Evolutionary conservation across 2,797 vertebrate species (phyloP).

Genomic region (Microctenopoma lineatum): DNA sequence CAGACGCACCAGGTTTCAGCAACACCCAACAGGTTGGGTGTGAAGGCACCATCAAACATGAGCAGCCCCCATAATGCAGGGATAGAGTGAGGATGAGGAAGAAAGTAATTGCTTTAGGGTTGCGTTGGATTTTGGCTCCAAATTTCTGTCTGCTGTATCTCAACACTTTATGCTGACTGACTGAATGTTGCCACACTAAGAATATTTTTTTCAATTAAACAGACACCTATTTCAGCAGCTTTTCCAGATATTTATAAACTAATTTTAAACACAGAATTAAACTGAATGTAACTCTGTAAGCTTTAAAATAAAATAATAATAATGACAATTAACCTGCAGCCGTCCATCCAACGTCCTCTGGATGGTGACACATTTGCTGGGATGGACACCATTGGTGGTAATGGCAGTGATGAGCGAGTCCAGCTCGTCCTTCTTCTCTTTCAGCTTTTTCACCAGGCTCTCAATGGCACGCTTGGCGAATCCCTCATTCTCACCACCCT

Average conservation of each 20-base stretch:
- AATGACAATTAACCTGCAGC: constrained; percentile 78
- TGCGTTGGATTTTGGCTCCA: not conserved
- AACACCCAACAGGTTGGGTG: too few relatives aligned
- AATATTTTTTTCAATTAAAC: not conserved
- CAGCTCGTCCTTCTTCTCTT: constrained; percentile 89
- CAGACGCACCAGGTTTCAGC: too few relatives aligned
- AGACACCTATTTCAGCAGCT: not conserved
- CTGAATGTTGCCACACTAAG: not conserved
- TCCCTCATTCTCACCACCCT: constrained; percentile 88
- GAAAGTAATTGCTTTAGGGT: too few relatives aligned
- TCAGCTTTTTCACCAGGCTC: constrained; percentile 89
- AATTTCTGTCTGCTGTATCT: not conserved
- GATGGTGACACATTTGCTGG: constrained; percentile 89
- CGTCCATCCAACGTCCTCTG: constrained; percentile 88
- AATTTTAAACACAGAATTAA: not conserved
- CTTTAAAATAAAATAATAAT: too few relatives aligned
- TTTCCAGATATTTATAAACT: not conserved
- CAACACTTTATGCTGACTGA: not conserved
- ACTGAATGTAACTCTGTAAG: not conserved
- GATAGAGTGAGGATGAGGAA: not conserved
- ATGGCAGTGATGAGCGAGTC: constrained; percentile 88
- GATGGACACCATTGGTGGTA: constrained; percentile 88
- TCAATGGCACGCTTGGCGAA: constrained; percentile 89
- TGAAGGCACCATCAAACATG: too few relatives aligned
- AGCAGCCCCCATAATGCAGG: too few relatives aligned